Conservation (phyloP, 2,888 invertebrate genomes). For the Drosophila borealis region DNA sequence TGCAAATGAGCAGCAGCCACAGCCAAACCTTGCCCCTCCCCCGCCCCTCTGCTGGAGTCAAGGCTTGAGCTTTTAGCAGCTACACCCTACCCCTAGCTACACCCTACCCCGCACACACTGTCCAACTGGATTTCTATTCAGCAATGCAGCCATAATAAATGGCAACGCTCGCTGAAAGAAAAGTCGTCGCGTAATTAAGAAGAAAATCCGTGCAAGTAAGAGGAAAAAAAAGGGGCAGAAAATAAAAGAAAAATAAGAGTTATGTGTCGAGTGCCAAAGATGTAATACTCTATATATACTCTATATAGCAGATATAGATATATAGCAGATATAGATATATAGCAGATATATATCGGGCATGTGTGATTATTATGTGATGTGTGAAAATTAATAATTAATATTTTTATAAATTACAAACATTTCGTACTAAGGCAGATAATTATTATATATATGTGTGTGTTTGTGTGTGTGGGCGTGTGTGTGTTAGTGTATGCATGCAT, state of each 20-base stretch:
- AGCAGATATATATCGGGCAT: too few relatives aligned
- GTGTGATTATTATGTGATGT: too few relatives aligned
- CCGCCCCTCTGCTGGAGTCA: too few relatives aligned
- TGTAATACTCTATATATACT: slow-evolving; percentile 1
- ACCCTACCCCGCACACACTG: neutral
- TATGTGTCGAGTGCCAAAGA: neutral
- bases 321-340: too few relatives aligned
- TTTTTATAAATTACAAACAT: too few relatives aligned
- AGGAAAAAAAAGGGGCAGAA: slow-evolving; percentile 21
- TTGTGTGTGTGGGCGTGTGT: too few relatives aligned
- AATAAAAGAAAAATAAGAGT: neutral
- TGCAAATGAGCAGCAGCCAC: slow-evolving; percentile 69
- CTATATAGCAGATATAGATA: neutral
- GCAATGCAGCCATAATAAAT: slow-evolving; percentile 49
- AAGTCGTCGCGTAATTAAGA: slow-evolving; percentile 68
- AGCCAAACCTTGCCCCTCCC: neutral
- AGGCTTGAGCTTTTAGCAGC: neutral
- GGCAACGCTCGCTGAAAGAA: slow-evolving; percentile 41
- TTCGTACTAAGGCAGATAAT: too few relatives aligned
- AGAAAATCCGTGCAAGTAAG: slow-evolving; percentile 57
- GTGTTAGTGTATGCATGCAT: too few relatives aligned
- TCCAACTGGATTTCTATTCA: slow-evolving; percentile 27
- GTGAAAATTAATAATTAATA: too few relatives aligned
- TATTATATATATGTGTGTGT: too few relatives aligned
- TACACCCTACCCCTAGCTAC: neutral